phyloP scores from a whole-genome alignment of 2,797 vertebrate species.

The Labeo calbasu region DNA sequence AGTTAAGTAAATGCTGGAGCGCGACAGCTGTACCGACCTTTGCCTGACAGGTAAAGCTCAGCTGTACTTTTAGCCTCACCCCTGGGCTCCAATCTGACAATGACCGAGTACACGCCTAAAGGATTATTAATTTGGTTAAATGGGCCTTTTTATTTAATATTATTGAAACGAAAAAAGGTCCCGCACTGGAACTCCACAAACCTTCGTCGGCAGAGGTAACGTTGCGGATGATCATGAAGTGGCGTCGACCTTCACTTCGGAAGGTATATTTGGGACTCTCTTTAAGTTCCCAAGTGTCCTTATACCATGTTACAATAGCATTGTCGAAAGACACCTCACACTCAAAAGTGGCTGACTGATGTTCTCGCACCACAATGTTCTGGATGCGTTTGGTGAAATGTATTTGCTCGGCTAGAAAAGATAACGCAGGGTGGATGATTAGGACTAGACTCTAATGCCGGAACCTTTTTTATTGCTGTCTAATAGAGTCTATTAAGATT shows the following conservation, averaged over 20 bases:
- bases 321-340: conserved; percentile 99
- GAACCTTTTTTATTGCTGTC: background rate
- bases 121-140: conserved; percentile 75
- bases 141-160: conserved; percentile 48
- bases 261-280: conserved; percentile 98
- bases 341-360: conserved; percentile 95
- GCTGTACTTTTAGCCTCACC: conserved; percentile 98
- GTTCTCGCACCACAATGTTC: conserved; percentile 96
- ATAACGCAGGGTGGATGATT: conserved; percentile 72
- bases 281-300: conserved; percentile 91
- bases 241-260: conserved; percentile 91
- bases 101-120: conserved; percentile 96
- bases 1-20: conserved; percentile 62
- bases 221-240: conserved; percentile 98
- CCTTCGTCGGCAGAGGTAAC: conserved; percentile 97
- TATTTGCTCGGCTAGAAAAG: conserved; percentile 93
- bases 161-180: conserved; percentile 22
- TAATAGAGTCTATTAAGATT: background rate
- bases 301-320: conserved; percentile 97
- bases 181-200: conserved; percentile 73
- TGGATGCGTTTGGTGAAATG: conserved; percentile 99
- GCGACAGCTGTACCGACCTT: conserved; percentile 83
- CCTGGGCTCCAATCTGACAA: conserved; percentile 95
- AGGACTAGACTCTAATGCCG: background rate
- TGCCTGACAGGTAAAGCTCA: conserved; percentile 94